These are phyloP conservation scores for Laticauda colubrina DNA, from an alignment of 2,113 vertebrate genomes.

Conservation along the genomic window DNA sequence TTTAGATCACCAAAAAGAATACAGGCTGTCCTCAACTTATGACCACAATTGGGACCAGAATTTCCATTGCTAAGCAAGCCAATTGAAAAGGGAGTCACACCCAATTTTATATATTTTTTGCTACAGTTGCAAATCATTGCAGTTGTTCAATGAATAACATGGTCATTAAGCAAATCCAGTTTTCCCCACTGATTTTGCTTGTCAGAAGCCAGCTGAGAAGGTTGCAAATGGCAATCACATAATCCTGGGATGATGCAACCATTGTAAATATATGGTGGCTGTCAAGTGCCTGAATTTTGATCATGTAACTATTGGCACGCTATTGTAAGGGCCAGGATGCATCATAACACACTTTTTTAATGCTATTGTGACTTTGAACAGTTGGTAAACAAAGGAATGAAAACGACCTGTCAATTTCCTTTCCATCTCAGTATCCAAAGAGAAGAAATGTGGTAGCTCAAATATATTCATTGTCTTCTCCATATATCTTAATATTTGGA, in stretches of 20 bases:
- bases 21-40: not conserved
- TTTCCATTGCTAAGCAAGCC: not conserved
- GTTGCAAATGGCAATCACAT: not conserved
- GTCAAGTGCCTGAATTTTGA: not conserved
- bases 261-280: not conserved
- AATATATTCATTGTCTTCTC: not conserved
- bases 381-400: not conserved
- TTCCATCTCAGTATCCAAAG: not conserved
- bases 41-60: not conserved
- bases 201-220: not conserved
- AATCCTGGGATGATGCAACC: not conserved
- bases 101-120: not conserved
- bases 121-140: not conserved
- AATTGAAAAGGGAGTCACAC: not conserved
- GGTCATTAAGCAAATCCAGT: not conserved
- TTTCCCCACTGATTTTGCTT: not conserved
- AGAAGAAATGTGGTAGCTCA: not conserved
- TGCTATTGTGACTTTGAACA: not conserved
- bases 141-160: not conserved
- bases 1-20: not conserved
- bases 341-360: not conserved
- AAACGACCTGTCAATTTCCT: not conserved
- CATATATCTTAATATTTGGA: not conserved
- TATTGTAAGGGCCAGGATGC: not conserved
- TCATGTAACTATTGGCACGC: not conserved